These are phyloP conservation scores for Congeria kusceri DNA, from an alignment of 2,888 invertebrate species.

Conservation along the genomic window DNA sequence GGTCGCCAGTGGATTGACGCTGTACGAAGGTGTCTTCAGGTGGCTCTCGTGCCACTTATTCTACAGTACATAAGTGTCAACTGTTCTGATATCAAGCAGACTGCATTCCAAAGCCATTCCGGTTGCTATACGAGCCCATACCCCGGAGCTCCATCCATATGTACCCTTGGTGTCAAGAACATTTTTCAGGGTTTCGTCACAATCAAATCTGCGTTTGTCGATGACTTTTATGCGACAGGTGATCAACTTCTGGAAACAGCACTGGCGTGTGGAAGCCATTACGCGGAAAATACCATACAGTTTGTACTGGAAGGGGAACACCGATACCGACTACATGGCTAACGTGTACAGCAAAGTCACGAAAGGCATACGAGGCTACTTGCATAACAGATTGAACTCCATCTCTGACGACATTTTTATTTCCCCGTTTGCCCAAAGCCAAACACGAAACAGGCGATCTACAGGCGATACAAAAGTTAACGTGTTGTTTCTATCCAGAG, in stretches of 20 bases:
- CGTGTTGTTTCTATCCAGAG: neutral
- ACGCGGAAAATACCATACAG: neutral
- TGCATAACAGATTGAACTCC: too few species aligned
- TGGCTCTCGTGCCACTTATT: conserved; percentile 44
- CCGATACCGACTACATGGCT: too few species aligned
- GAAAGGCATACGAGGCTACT: too few species aligned
- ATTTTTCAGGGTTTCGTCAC: conserved; percentile 2
- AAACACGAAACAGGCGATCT: neutral
- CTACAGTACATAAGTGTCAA: conserved; percentile 19
- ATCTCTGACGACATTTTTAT: neutral
- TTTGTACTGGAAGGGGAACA: neutral
- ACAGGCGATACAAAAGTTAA: neutral
- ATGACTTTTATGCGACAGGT: neutral
- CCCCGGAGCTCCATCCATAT: conserved; percentile 21
- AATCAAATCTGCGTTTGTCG: conserved; percentile 4
- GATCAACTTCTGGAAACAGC: neutral
- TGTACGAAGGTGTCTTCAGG: conserved; percentile 53
- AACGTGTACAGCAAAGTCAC: too few species aligned
- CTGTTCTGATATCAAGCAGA: conserved; percentile 31
- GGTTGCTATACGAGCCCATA: conserved; percentile 35
- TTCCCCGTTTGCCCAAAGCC: neutral
- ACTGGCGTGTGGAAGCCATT: neutral
- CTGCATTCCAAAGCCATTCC: conserved; percentile 33
- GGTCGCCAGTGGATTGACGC: conserved; percentile 51
- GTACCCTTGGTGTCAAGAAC: conserved; percentile 11